Conservation (phyloP, 2,797 vertebrate genomes). For the Rhincodon typus region DNA sequence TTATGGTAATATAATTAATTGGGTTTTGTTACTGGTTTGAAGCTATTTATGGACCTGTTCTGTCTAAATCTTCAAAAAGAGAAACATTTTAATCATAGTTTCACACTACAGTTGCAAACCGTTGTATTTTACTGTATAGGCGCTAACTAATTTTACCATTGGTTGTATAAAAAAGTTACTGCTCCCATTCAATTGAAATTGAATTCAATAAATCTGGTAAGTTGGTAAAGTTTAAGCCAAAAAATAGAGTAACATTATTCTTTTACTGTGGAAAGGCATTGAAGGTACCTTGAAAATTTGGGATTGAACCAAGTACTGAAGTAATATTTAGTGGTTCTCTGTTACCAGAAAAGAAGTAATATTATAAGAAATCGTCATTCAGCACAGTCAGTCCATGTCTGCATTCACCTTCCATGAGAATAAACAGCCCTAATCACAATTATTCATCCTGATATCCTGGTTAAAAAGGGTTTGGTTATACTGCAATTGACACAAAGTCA, state of each 20-base stretch:
- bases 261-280: not conserved
- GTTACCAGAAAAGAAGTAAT: not conserved
- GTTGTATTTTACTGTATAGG: not conserved
- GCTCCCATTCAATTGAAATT: not conserved
- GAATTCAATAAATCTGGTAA: not conserved
- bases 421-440: not conserved
- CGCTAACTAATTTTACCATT: not conserved
- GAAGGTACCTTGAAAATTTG: not conserved
- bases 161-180: not conserved
- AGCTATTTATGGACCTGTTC: not conserved
- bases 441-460: not conserved
- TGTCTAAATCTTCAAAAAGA: not conserved
- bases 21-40: not conserved
- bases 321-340: not conserved
- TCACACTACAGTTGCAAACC: not conserved
- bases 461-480: not conserved
- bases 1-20: not conserved
- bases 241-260: not conserved
- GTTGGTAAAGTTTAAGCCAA: not conserved
- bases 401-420: not conserved
- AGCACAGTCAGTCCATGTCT: not conserved
- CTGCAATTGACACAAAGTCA: not conserved
- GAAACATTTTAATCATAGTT: not conserved
- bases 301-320: not conserved
- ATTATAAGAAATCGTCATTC: not conserved